These are phyloP conservation scores for Eurytoma californica DNA, from an alignment of 2,888 invertebrate species.

Conservation along the genomic window DNA sequence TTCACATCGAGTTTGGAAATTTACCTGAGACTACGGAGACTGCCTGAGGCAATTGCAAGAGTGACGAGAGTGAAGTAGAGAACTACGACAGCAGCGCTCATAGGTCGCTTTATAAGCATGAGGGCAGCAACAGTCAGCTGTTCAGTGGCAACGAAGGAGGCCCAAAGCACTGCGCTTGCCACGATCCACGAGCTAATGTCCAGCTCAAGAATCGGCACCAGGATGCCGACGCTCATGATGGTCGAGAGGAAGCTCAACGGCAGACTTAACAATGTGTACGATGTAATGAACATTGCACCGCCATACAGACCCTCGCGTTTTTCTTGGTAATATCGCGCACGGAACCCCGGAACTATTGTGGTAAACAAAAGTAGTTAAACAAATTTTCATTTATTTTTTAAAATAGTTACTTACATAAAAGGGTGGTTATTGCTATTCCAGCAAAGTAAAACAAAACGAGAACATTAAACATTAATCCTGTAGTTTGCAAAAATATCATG, in stretches of 20 bases:
- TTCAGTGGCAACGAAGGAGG: conserved; percentile 89
- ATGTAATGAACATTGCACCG: conserved; percentile 88
- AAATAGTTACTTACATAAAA: conserved; percentile 67
- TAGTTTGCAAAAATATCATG: conserved; percentile 70
- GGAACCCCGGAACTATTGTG: conserved; percentile 83
- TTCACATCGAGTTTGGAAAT: neutral
- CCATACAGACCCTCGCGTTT: conserved; percentile 92
- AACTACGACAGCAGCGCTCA: conserved; percentile 86
- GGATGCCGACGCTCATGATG: conserved; percentile 82
- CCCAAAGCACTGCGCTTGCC: conserved; percentile 81
- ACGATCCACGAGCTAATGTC: conserved; percentile 68
- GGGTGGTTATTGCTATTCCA: conserved; percentile 71
- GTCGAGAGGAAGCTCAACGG: conserved; percentile 89
- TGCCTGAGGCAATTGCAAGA: conserved; percentile 72
- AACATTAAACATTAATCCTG: conserved; percentile 80
- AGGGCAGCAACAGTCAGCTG: conserved; percentile 89
- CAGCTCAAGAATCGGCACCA: conserved; percentile 78
- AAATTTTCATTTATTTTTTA: conserved; percentile 5
- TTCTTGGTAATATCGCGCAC: conserved; percentile 95
- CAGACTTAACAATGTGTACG: conserved; percentile 87
- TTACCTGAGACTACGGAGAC: conserved; percentile 66
- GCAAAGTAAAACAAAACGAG: conserved; percentile 87
- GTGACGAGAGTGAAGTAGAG: conserved; percentile 86
- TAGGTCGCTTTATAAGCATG: conserved; percentile 86
- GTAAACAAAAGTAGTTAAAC: neutral